These are phyloP conservation scores for Cyclina sinensis DNA, from an alignment of 1,140 invertebrate species.

Conservation along the genomic window DNA sequence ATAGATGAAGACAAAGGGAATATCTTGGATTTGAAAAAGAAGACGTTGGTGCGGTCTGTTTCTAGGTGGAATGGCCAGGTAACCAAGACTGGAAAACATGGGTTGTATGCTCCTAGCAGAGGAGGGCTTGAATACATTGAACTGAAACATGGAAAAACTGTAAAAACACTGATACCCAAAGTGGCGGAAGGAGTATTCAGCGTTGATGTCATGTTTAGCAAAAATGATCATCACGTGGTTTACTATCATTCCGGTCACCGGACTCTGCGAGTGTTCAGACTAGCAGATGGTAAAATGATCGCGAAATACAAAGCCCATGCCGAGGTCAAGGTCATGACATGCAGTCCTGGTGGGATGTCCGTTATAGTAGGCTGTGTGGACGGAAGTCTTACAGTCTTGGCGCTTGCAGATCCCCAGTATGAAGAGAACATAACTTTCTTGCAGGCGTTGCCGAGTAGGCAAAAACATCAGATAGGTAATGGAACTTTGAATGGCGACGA, in stretches of 20 bases:
- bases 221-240: constrained; percentile 97
- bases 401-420: constrained; percentile 93
- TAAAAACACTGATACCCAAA: constrained; percentile 94
- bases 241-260: constrained; percentile 98
- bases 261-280: constrained; percentile 96
- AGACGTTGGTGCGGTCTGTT: constrained; percentile 87
- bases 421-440: constrained; percentile 82
- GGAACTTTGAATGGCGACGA: constrained; percentile 40
- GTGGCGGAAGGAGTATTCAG: constrained; percentile 98
- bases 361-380: constrained; percentile 97
- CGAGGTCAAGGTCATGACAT: constrained; percentile 95
- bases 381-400: constrained; percentile 96
- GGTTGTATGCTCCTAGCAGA: constrained; percentile 95
- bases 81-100: constrained; percentile 90
- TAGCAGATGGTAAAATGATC: constrained; percentile 94
- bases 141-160: constrained; percentile 90
- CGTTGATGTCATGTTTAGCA: constrained; percentile 97
- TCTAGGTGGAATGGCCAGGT: constrained; percentile 88
- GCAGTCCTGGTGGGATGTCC: constrained; percentile 92
- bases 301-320: constrained; percentile 97
- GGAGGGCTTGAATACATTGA: constrained; percentile 93
- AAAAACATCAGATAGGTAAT: constrained; percentile 63
- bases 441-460: constrained; percentile 79
- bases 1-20: constrained; percentile 96
- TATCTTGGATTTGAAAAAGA: constrained; percentile 88